Evolutionary conservation across 2,797 vertebrate genomes (phyloP), one percentile per base, ranked within the genome.

Genomic region (Stomatorhinus walkeri): DNA sequence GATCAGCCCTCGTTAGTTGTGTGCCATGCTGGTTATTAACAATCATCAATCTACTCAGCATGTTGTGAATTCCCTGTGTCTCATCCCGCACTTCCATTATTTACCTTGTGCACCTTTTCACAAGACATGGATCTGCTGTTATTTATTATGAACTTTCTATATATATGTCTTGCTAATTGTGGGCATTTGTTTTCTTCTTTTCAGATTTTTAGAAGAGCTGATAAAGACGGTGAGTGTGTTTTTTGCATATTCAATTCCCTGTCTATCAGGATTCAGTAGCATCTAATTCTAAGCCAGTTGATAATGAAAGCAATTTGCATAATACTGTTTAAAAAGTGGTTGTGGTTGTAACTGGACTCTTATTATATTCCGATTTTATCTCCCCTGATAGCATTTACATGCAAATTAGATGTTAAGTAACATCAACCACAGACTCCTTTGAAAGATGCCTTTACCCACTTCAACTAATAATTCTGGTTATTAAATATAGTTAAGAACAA

Each of bases 141-240:
- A 72, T 72, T 36, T 36, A 72, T 72, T 28, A 16, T 32, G 64
- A 72, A 43, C 72, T 79, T 40, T 46, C 7, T 2, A n/a, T 32
- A 32, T 32, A 32, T 32, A 32, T 46, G 7, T 22, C 76, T 46
- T 51, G 81, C 81, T 49, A 28, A 51, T 51, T 0, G 0, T n/a
- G 43, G n/a, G 8, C 8, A 49, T 46, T 85, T 48, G 81, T 85
- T 92, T 46, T 92, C 81, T 91, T 89, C 89, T 89, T 88, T 51
- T 89, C 93, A 96, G 95, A 95, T 96, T 91, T 96, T 96, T 92
- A 94, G 95, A 46, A 93, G 95, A 48, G 95, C 95, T 0, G 95
- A 96, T 93, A 96, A 96, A 90, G 96, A 96, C 54, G 95, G 95
- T 96, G 88, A 96, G 95, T 94, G 9, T 85, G 3, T 16, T 49